Evolutionary conservation across 2,888 invertebrate species (phyloP).

Genomic region (Ctenicera cuprea): DNA sequence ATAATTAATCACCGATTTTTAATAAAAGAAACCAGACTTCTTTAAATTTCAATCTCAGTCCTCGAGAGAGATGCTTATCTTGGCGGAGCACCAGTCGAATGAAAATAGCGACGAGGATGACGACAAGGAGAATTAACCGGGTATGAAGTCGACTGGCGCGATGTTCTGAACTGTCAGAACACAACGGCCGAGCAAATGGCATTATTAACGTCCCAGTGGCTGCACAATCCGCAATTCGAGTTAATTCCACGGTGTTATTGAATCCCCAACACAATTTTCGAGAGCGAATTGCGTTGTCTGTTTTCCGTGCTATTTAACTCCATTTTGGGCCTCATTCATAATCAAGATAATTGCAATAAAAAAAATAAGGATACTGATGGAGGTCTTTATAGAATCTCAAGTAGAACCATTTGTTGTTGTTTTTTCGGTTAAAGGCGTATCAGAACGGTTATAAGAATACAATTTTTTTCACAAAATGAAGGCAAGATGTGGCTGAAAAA

Average conservation of each 20-base stretch:
- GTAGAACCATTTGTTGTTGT: no score
- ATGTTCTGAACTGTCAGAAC: conserved; percentile 22
- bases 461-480: no score
- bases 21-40: background rate
- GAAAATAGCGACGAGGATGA: conserved; percentile 3
- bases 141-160: conserved; percentile 10
- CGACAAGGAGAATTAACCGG: conserved; percentile 13
- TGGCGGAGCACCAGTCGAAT: background rate
- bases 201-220: conserved; percentile 26
- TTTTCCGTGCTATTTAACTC: conserved; percentile 12
- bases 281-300: conserved; percentile 1
- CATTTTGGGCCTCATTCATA: background rate
- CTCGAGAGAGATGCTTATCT: background rate
- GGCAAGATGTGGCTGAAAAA: no score
- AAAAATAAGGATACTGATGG: background rate
- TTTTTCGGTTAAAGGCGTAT: no score
- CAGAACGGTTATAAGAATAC: no score
- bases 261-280: conserved; percentile 18
- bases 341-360: background rate
- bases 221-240: conserved; percentile 26
- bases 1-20: background rate
- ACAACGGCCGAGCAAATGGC: conserved; percentile 11
- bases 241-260: conserved; percentile 25
- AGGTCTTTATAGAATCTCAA: no score
- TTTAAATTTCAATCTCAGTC: background rate